Evolutionary conservation across 2,797 vertebrate genomes (phyloP).

Genomic region (Glossophaga mutica): DNA sequence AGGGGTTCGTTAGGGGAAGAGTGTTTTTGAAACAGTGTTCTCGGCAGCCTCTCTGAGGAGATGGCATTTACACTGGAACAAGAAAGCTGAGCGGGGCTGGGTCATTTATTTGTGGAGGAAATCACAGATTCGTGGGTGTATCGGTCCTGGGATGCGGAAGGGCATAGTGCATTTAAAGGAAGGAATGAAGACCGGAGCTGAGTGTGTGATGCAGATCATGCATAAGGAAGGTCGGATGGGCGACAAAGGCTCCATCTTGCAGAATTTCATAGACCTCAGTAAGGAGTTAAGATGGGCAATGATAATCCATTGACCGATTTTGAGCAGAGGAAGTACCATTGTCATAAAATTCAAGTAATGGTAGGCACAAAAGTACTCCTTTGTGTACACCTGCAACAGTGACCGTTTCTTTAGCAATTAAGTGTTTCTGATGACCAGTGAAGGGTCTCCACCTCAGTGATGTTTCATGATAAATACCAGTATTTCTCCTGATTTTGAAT

Average conservation of each 20-base stretch:
- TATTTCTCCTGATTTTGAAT: background rate
- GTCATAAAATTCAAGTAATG: background rate
- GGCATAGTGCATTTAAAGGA: background rate
- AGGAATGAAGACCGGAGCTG: background rate
- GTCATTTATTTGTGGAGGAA: background rate
- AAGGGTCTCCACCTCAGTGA: background rate
- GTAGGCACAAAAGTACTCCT: background rate
- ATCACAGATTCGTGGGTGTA: background rate
- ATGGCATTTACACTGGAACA: background rate
- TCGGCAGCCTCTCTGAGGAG: background rate
- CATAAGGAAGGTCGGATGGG: background rate
- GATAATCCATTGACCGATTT: background rate
- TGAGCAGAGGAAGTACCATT: background rate
- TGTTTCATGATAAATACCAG: background rate
- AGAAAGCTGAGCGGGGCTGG: background rate
- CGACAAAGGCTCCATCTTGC: background rate
- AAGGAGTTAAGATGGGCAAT: background rate
- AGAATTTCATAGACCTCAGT: accelerated
- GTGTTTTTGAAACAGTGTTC: background rate
- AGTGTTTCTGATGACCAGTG: background rate
- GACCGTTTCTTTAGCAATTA: background rate
- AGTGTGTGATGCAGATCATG: background rate
- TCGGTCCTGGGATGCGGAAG: background rate
- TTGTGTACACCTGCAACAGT: background rate
- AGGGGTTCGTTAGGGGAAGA: background rate